Conservation (phyloP, 2,888 invertebrate species). For the Liposcelis brunnea region DNA sequence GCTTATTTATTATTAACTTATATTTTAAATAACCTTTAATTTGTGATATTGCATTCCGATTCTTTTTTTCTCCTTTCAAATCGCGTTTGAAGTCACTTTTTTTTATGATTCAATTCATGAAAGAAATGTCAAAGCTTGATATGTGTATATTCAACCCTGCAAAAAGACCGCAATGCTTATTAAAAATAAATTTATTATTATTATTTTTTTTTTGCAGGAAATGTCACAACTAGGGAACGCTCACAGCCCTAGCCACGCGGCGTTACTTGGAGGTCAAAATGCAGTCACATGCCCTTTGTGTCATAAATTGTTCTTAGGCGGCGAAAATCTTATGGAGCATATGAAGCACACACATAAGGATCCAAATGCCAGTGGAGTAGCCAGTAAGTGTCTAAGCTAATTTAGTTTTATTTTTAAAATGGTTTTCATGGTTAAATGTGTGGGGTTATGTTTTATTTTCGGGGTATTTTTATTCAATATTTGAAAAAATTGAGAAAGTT, state of each 20-base stretch:
- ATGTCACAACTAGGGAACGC: constrained; percentile 7
- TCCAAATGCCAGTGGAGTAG: constrained; percentile 72
- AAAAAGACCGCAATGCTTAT: no score
- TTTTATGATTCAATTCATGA: no score
- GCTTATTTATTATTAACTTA: not conserved
- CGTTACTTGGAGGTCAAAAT: constrained; percentile 80
- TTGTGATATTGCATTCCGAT: not conserved
- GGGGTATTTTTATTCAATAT: not conserved
- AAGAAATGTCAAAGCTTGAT: no score
- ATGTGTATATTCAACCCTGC: no score
- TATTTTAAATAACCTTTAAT: not conserved
- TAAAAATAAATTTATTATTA: not conserved
- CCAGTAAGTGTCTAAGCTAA: constrained; percentile 52
- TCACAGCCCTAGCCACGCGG: constrained; percentile 41
- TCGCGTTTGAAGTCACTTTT: no score
- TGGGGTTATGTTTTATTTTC: not conserved
- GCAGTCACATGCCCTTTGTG: constrained; percentile 85
- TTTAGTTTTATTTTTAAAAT: not conserved
- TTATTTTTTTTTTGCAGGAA: constrained; percentile 5
- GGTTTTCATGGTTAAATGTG: no score
- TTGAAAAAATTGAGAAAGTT: no score
- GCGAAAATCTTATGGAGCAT: constrained; percentile 86
- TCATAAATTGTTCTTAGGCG: constrained; percentile 85
- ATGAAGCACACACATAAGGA: constrained; percentile 94
- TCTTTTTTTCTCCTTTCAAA: no score